Evolutionary conservation across 2,888 invertebrate genomes (phyloP), one percentile per base, ranked within the genome.

Genomic region (Heliconius ismenius): DNA sequence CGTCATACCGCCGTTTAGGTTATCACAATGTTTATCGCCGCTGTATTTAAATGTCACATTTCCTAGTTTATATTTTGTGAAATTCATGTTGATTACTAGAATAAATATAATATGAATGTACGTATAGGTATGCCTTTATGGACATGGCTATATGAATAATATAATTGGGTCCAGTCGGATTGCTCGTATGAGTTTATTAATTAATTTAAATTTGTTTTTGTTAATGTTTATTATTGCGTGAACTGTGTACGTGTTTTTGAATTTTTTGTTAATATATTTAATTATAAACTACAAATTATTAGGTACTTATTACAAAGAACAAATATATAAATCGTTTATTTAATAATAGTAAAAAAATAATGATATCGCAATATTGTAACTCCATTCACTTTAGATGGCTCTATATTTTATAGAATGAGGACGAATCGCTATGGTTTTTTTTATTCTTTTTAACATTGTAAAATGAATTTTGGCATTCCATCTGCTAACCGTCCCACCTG

Each of bases 21-120:
- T 76, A 76, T 75, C 79, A 79, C 75, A 78, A 75, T 79, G 73
- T 77, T 79, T 78, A 76, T 74, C 73, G 73, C 60, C 26, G 73
- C 39, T 62, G 62, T 62, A 62, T 73, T 73, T 73, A 73, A 62
- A 73, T 73, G 63, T 63, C 36, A 73, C 73, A 28, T 73, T 63
- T 73, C 73, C 32, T 62, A 62, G 73, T 73, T 73, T 39, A 39
- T 62, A 73, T 62, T 73, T 73, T 73, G 73, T 43, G 60, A 72
- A 58, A 36, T 39, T 72, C 39, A 10, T 24, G 60, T 72, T 72
- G n/a, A 24, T 26, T 36, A 39, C 39, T 58, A 36, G 18, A 60
- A 63, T 43, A 60, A 73, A 62, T 2, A 43, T 63, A 18, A 28
- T 73, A 21, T 60, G 4, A 39, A 62, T 11, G 26, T 73, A 62